Conservation (phyloP, 1,140 invertebrate genomes). For the Macrosteles quadrilineatus region DNA sequence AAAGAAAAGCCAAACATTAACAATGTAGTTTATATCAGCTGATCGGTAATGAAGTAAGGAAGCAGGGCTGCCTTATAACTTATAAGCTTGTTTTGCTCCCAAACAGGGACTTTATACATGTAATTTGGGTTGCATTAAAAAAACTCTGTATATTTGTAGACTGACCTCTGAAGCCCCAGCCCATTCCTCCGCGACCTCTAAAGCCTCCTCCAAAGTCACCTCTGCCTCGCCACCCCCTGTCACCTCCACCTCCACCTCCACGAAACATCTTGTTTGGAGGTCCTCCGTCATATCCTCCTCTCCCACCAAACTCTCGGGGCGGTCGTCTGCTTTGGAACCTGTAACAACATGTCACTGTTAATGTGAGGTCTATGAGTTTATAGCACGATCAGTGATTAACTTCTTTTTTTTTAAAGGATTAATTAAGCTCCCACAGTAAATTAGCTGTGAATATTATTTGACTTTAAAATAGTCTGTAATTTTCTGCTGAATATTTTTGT, state of each 20-base stretch:
- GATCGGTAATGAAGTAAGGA: no score
- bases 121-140: no score
- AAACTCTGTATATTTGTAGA: no score
- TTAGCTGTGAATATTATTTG: not conserved
- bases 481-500: no score
- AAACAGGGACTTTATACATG: no score
- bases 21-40: no score
- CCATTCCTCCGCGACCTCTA: constrained; percentile 35
- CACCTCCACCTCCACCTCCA: constrained; percentile 39
- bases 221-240: constrained; percentile 46
- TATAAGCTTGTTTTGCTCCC: no score
- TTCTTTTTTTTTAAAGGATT: not conserved
- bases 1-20: no score
- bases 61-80: no score
- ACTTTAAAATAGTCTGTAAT: no score
- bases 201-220: constrained; percentile 46
- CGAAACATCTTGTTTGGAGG: constrained; percentile 48
- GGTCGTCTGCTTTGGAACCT: constrained; percentile 27
- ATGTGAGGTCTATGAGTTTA: not conserved
- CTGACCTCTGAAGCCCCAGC: constrained; percentile 37
- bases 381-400: not conserved
- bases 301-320: constrained; percentile 21
- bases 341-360: not conserved
- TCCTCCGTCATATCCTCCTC: not conserved
- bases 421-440: not conserved